phyloP scores from a whole-genome alignment of 2,113 vertebrate genomes.

The Hypocryptadius cinnamomeus region DNA sequence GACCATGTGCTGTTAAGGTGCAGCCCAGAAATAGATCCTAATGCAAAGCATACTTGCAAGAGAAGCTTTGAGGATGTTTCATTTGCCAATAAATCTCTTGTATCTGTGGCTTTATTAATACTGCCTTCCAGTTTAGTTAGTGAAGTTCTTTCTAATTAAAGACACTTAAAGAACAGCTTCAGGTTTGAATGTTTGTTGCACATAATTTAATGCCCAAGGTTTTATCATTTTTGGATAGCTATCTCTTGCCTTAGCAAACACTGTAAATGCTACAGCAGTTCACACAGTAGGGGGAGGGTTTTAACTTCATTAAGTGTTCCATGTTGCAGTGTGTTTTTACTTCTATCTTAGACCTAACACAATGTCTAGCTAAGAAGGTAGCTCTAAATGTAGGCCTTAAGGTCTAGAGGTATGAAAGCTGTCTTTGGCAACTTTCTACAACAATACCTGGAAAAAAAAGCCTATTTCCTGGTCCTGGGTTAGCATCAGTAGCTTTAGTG shows the following conservation, averaged over 20 bases:
- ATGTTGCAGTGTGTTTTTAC: neutral
- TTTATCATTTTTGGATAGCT: neutral
- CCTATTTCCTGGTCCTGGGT: neutral
- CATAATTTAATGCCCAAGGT: neutral
- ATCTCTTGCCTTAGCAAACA: neutral
- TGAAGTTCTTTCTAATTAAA: neutral
- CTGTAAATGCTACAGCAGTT: neutral
- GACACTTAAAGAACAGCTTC: neutral
- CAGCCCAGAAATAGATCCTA: neutral
- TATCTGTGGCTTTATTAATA: neutral
- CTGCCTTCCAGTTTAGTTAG: neutral
- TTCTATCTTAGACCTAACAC: neutral
- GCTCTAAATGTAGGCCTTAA: neutral
- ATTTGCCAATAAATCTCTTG: neutral
- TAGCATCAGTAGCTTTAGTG: neutral
- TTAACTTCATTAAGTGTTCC: neutral
- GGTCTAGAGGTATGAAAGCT: neutral
- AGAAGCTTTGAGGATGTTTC: neutral
- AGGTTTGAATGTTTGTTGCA: neutral
- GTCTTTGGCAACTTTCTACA: neutral
- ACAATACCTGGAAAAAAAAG: neutral
- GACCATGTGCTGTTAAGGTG: neutral
- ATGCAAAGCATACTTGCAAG: neutral
- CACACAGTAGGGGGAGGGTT: neutral
- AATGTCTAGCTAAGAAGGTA: neutral